Conservation (phyloP, 2,888 invertebrate species). For the Synanthedon vespiformis region DNA sequence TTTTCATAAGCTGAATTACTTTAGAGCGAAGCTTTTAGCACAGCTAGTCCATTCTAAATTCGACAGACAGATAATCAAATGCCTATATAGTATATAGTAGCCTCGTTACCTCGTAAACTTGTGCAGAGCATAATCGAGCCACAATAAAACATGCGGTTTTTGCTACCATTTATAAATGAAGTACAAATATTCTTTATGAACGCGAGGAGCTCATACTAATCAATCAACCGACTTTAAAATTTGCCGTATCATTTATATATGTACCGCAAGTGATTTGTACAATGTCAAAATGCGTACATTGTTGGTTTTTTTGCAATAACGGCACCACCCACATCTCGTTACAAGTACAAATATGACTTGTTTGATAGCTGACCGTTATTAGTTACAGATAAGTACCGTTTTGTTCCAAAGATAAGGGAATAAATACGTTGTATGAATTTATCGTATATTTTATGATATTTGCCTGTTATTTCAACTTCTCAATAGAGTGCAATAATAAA, state of each 20-base stretch:
- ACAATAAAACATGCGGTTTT: not conserved
- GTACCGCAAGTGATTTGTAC: slow-evolving; percentile 30
- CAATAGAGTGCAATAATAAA: no score
- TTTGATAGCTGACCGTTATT: not conserved
- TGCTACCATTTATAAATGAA: not conserved
- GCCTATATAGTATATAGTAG: no score
- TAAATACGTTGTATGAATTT: not conserved
- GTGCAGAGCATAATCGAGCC: not conserved
- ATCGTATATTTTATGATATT: no score
- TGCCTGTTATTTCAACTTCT: no score
- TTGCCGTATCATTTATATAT: slow-evolving; percentile 19
- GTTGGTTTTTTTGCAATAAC: slow-evolving; percentile 23
- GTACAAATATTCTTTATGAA: not conserved
- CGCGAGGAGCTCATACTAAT: not conserved
- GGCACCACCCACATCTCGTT: slow-evolving; percentile 16
- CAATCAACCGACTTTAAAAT: not conserved
- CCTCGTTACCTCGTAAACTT: not conserved
- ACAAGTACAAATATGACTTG: not conserved
- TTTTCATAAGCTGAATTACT: no score
- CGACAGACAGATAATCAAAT: no score
- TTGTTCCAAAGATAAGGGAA: not conserved
- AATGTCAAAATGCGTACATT: slow-evolving; percentile 28
- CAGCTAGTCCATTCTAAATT: no score
- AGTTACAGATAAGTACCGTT: not conserved
- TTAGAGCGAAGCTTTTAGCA: no score